Evolutionary conservation across 2,888 invertebrate genomes (phyloP).

Genomic region (Cerastis leucographa): DNA sequence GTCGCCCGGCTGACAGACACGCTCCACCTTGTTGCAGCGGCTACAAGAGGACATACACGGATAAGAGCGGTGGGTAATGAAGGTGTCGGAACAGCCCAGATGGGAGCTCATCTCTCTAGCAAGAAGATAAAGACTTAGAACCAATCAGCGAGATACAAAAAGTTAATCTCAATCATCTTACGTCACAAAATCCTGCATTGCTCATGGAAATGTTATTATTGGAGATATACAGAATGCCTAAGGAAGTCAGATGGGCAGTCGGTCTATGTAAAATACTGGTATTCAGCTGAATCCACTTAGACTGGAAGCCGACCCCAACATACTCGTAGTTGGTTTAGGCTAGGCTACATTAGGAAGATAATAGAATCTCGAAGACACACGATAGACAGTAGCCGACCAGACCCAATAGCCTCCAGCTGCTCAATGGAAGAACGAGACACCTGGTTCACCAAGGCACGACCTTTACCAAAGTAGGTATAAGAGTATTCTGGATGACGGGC

Average conservation of each 20-base stretch:
- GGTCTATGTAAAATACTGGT: too few relatives aligned
- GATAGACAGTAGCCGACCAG: too few relatives aligned
- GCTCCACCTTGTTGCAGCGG: conserved; percentile 94
- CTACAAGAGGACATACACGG: conserved; percentile 85
- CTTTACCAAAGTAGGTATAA: not conserved
- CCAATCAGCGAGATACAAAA: not conserved
- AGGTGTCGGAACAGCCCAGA: not conserved
- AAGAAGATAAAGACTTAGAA: not conserved
- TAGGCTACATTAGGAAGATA: too few relatives aligned
- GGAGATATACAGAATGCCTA: too few relatives aligned
- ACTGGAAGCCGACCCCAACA: too few relatives aligned
- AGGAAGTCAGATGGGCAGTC: too few relatives aligned
- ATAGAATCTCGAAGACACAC: not conserved
- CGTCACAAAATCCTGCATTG: not conserved
- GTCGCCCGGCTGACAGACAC: conserved; percentile 93
- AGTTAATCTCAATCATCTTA: not conserved
- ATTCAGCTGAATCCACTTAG: too few relatives aligned
- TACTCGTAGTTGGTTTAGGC: too few relatives aligned
- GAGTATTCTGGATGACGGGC: not conserved
- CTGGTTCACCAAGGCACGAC: not conserved
- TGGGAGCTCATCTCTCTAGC: not conserved
- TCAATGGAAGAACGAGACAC: too few relatives aligned
- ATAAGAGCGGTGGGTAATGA: not conserved
- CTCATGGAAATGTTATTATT: not conserved
- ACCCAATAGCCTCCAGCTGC: too few relatives aligned